Conservation (phyloP, 2,797 vertebrate genomes). For the Gymnothorax reevesii region DNA sequence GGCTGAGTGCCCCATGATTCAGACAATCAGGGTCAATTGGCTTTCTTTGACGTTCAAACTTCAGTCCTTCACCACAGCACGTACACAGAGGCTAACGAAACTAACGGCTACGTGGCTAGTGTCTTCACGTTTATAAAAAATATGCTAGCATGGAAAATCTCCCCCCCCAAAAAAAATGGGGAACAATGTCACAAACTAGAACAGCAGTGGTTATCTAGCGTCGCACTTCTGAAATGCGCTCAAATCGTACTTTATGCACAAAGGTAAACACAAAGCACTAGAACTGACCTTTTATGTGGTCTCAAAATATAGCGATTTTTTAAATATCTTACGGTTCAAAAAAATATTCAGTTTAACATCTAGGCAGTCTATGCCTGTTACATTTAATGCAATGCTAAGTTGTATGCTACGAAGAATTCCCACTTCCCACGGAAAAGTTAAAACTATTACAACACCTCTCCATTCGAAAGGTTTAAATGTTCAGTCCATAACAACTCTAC, state of each 20-base stretch:
- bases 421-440: constrained; percentile 64
- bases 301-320: neutral
- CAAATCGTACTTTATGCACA: constrained; percentile 76
- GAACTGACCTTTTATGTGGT: neutral
- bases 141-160: constrained; percentile 1
- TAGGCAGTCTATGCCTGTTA: constrained; percentile 57
- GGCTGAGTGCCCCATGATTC: too few relatives aligned
- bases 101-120: constrained; percentile 8
- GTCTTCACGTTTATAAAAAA: constrained; percentile 12
- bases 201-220: constrained; percentile 71
- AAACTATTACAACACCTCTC: neutral
- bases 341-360: constrained; percentile 8
- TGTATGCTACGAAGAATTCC: constrained; percentile 76
- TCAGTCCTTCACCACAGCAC: neutral
- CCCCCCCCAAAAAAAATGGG: neutral
- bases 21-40: neutral
- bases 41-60: neutral
- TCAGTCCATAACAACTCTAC: constrained; percentile 2
- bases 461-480: neutral
- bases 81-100: neutral
- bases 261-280: constrained; percentile 47
- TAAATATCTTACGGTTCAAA: neutral
- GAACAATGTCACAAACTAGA: constrained; percentile 63
- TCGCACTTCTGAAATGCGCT: constrained; percentile 81
- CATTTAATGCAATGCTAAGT: constrained; percentile 63